A percentile compares a stretch with the other conserved stretches of the same genome.
Evolutionary conservation across 1,140 invertebrate species (phyloP).

Genomic region (Archegozetes longisetosus): DNA sequence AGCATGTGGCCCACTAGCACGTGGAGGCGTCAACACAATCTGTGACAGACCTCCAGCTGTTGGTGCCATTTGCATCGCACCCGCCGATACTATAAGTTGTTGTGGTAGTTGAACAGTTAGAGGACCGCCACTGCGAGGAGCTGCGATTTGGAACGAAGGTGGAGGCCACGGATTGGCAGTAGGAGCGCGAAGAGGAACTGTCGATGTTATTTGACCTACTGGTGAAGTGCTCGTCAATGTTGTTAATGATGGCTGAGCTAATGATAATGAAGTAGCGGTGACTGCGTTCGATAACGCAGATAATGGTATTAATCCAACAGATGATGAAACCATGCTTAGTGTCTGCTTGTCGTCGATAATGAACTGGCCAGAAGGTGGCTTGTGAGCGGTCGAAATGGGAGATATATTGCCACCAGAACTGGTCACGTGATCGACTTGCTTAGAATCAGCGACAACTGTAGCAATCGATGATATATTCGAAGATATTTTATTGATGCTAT

Average conservation of each 20-base stretch:
- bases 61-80: not conserved
- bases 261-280: not conserved
- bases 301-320: not conserved
- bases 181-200: not conserved
- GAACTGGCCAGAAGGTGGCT: not conserved
- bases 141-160: constrained; percentile 6
- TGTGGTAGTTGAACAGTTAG: constrained; percentile 10
- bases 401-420: constrained; percentile 5
- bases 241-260: not conserved
- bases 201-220: not conserved
- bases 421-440: not conserved
- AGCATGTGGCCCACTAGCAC: not conserved
- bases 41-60: not conserved
- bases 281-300: not conserved
- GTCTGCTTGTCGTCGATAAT: not conserved
- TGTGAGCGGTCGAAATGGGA: not conserved
- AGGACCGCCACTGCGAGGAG: not conserved
- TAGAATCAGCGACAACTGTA: not conserved
- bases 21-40: not conserved
- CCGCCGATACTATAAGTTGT: not conserved
- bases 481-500: not conserved
- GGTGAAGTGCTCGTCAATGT: not conserved
- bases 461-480: not conserved
- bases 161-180: not conserved
- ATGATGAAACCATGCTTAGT: not conserved